These are phyloP conservation scores for Australoheros scitulus DNA, from an alignment of 2,113 vertebrate species.

Conservation along the genomic window DNA sequence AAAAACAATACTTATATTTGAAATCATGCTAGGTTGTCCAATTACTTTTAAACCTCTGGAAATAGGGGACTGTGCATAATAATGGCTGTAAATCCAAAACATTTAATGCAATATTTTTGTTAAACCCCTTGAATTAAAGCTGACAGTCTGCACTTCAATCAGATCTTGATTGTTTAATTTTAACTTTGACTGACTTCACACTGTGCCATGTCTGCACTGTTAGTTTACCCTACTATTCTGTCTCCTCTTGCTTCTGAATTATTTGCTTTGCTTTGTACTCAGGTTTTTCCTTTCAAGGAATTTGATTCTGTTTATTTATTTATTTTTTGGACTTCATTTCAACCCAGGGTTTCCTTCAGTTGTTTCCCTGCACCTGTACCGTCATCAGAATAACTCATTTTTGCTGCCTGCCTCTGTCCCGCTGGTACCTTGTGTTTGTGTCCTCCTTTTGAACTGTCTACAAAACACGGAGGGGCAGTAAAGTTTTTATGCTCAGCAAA, in stretches of 20 bases:
- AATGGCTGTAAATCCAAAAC: not conserved
- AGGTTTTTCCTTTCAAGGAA: not conserved
- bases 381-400: not conserved
- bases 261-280: not conserved
- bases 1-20: not conserved
- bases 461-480: not conserved
- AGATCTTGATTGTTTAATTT: not conserved
- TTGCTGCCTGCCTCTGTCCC: not conserved
- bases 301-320: not conserved
- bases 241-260: not conserved
- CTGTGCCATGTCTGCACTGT: not conserved
- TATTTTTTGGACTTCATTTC: not conserved
- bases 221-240: not conserved
- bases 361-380: not conserved
- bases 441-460: not conserved
- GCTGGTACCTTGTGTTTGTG: not conserved
- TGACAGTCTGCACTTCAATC: not conserved
- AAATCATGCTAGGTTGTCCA: not conserved
- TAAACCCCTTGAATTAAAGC: not conserved
- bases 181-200: not conserved
- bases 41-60: not conserved
- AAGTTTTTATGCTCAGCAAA: too few relatives aligned
- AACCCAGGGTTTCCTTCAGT: not conserved
- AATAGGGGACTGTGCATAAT: not conserved
- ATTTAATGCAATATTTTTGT: not conserved